Evolutionary conservation across 2,888 invertebrate species (phyloP).

Genomic region (Euplexia lucipara): DNA sequence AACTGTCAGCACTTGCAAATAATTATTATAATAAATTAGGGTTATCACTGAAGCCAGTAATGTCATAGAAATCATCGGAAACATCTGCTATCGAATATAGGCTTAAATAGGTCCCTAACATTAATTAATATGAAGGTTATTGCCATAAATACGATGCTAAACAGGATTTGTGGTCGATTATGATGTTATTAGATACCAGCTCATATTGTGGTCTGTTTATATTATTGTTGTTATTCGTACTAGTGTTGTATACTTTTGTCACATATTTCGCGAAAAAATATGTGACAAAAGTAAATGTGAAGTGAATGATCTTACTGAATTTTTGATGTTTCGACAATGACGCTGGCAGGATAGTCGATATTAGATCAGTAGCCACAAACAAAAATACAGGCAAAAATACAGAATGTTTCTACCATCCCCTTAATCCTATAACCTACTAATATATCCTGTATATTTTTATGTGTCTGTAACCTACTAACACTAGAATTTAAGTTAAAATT

Average conservation of each 20-base stretch:
- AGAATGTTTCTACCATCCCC: too few species aligned
- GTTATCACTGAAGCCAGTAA: conserved; percentile 25
- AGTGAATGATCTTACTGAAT: too few species aligned
- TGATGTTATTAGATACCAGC: conserved; percentile 27
- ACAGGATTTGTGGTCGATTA: conserved; percentile 34
- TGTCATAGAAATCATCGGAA: conserved; percentile 37
- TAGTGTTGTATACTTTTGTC: too few species aligned
- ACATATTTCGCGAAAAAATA: too few species aligned
- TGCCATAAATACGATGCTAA: conserved; percentile 43
- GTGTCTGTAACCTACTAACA: too few species aligned
- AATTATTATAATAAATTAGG: conserved; percentile 28
- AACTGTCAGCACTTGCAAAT: conserved; percentile 33
- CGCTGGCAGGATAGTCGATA: too few species aligned
- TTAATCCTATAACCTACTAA: too few species aligned
- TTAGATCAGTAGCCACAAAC: too few species aligned
- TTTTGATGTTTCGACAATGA: too few species aligned
- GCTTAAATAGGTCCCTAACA: conserved; percentile 41
- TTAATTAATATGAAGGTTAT: conserved; percentile 41
- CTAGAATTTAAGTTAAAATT: too few species aligned
- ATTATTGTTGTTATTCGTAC: neutral
- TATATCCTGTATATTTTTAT: too few species aligned
- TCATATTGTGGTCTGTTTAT: conserved; percentile 9
- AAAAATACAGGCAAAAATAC: too few species aligned
- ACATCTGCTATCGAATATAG: conserved; percentile 53
- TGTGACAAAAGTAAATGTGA: neutral